Conservation (phyloP, 2,797 vertebrate species). For the Phalanger gymnotis region DNA sequence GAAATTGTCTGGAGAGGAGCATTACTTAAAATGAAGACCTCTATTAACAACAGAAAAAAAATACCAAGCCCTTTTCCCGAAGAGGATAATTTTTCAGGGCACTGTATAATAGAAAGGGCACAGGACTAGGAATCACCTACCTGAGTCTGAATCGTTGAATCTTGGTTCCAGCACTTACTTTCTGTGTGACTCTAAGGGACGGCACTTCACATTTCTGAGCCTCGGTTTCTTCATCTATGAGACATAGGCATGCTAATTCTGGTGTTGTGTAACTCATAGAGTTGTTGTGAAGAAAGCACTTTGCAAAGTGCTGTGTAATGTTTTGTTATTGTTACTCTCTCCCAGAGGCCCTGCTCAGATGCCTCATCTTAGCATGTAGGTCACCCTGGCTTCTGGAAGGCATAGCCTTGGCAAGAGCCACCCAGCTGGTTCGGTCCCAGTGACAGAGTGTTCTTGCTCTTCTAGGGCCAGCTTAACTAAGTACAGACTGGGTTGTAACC, state of each 20-base stretch:
- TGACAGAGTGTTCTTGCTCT: neutral
- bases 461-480: neutral
- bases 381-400: neutral
- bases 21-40: constrained; percentile 76
- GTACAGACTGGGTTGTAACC: neutral
- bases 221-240: neutral
- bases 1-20: constrained; percentile 74
- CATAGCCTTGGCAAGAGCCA: neutral
- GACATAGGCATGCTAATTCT: neutral
- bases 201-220: neutral
- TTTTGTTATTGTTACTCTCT: neutral
- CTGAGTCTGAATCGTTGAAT: neutral
- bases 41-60: constrained; percentile 55
- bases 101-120: neutral
- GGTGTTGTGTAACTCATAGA: too few species aligned
- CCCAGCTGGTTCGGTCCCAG: neutral
- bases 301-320: neutral
- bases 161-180: neutral
- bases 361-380: neutral
- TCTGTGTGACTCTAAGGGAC: neutral
- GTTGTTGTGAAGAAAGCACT: neutral
- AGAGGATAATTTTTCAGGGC: neutral
- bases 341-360: neutral
- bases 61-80: neutral
- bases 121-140: neutral